Conservation (phyloP, 2,113 vertebrate genomes). For the Capricornis sumatraensis region DNA sequence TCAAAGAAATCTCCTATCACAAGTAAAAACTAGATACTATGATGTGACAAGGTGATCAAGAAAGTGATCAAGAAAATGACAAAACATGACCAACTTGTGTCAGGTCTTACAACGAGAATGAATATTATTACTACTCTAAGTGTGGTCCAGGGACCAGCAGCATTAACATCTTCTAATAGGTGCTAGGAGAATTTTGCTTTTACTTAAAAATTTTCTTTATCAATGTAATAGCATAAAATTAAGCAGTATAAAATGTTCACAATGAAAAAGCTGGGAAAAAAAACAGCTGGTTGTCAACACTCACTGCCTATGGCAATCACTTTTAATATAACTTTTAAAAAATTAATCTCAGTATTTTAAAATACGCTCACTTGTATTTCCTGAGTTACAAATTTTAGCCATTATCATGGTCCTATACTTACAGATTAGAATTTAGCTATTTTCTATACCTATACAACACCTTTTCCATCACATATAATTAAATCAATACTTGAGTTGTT, state of each 20-base stretch:
- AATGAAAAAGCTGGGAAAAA: neutral
- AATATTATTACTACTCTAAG: neutral
- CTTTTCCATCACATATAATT: neutral
- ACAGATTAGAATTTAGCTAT: neutral
- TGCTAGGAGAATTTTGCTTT: neutral
- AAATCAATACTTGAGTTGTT: neutral
- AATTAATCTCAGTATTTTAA: neutral
- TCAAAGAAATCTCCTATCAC: neutral
- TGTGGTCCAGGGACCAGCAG: neutral
- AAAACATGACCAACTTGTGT: neutral
- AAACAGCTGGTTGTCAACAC: neutral
- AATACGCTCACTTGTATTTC: neutral
- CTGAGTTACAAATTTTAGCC: neutral
- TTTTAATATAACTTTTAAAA: neutral
- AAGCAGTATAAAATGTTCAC: neutral
- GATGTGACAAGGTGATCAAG: neutral
- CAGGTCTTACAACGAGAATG: neutral
- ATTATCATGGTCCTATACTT: neutral
- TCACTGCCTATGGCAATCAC: neutral
- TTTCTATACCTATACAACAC: neutral
- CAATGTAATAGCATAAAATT: neutral
- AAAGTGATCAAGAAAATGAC: neutral
- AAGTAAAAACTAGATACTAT: neutral
- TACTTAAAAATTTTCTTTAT: neutral
- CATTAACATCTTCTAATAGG: neutral